phyloP scores from a whole-genome alignment of 2,888 invertebrate species.

The Rhamphomyia laevipes region DNA sequence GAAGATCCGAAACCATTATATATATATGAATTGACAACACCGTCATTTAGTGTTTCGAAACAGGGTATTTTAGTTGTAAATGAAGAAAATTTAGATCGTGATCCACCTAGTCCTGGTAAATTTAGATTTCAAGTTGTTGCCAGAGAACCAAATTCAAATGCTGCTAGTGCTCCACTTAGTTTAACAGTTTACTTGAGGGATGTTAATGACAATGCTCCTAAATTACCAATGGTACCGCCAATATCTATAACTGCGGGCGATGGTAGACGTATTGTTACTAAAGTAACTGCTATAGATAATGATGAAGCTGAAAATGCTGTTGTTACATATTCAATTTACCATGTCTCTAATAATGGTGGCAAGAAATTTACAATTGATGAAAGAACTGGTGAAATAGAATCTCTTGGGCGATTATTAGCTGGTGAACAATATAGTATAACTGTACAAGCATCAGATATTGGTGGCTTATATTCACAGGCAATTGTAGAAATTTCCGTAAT shows the following conservation, averaged over 20 bases:
- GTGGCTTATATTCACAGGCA: constrained; percentile 69
- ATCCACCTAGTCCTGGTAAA: constrained; percentile 72
- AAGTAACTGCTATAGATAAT: constrained; percentile 67
- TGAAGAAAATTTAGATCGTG: constrained; percentile 73
- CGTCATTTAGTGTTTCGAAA: constrained; percentile 65
- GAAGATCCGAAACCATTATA: constrained; percentile 70
- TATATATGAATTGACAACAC: constrained; percentile 73
- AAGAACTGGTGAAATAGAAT: constrained; percentile 62
- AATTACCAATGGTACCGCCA: constrained; percentile 67
- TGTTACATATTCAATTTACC: constrained; percentile 73
- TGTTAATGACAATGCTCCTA: constrained; percentile 78
- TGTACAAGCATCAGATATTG: constrained; percentile 68
- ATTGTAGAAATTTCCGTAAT: constrained; percentile 76
- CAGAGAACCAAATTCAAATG: constrained; percentile 62
- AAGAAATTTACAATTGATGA: constrained; percentile 77
- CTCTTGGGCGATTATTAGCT: constrained; percentile 67
- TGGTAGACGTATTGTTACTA: constrained; percentile 53
- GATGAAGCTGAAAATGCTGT: constrained; percentile 77
- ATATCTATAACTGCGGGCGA: constrained; percentile 70
- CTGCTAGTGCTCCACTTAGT: constrained; percentile 73
- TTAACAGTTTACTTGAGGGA: constrained; percentile 66
- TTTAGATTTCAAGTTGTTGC: constrained; percentile 84
- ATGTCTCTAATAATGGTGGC: constrained; percentile 81
- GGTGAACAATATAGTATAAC: constrained; percentile 86
- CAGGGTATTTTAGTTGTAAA: constrained; percentile 65